Evolutionary conservation across 2,888 invertebrate genomes (phyloP).

Genomic region (Trypoxylon attenuatum): DNA sequence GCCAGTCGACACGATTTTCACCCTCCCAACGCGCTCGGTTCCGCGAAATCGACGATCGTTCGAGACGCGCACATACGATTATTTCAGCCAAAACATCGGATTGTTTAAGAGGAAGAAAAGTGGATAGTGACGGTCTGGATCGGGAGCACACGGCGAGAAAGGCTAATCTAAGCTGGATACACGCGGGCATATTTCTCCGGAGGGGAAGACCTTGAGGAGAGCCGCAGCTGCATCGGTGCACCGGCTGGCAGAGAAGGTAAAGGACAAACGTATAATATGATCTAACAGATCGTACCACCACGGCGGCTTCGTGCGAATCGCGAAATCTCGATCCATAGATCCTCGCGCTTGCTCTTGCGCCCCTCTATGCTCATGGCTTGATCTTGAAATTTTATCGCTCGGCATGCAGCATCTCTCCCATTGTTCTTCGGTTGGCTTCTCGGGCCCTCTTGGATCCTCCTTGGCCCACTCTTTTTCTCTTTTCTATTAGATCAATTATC

Average conservation of each 20-base stretch:
- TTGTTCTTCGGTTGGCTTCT: constrained; percentile 25
- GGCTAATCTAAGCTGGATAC: constrained; percentile 32
- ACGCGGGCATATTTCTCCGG: constrained; percentile 26
- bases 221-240: constrained; percentile 60
- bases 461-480: not conserved
- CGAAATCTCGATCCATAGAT: constrained; percentile 60
- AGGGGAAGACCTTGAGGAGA: constrained; percentile 45
- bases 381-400: constrained; percentile 37
- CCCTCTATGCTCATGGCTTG: not conserved
- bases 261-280: constrained; percentile 62
- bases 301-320: constrained; percentile 50
- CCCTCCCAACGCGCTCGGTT: too few relatives aligned
- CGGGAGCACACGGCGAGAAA: constrained; percentile 20
- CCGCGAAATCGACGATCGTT: too few relatives aligned
- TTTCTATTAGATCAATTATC: too few relatives aligned
- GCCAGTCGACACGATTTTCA: too few relatives aligned
- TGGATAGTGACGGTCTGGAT: constrained; percentile 15
- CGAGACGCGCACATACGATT: too few relatives aligned
- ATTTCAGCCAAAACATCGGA: too few relatives aligned
- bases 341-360: constrained; percentile 25
- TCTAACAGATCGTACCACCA: constrained; percentile 48
- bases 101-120: too few relatives aligned
- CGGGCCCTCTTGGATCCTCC: constrained; percentile 16
- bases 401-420: constrained; percentile 14
- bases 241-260: constrained; percentile 58